phyloP scores from a whole-genome alignment of 2,888 invertebrate species.

The Dioctria linearis region DNA sequence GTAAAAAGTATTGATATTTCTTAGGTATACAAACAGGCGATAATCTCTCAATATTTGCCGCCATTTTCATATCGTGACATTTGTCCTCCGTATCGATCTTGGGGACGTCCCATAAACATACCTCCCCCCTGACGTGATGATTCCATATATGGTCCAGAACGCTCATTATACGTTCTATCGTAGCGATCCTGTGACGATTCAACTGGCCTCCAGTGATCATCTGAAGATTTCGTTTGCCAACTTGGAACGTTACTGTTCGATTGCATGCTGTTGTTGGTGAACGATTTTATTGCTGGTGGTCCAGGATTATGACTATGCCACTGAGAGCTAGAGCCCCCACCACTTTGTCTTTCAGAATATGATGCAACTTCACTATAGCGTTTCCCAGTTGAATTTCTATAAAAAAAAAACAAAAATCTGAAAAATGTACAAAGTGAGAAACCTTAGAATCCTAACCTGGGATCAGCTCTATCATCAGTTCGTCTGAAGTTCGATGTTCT shows the following conservation, averaged over 20 bases:
- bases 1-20: background rate
- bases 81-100: slow-evolving; percentile 68
- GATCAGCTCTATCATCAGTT: slow-evolving; percentile 47
- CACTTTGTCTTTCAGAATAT: slow-evolving; percentile 61
- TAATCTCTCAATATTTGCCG: slow-evolving; percentile 36
- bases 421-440: background rate
- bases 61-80: slow-evolving; percentile 68
- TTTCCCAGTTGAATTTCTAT: slow-evolving; percentile 61
- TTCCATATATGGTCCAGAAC: slow-evolving; percentile 66
- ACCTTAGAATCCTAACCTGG: slow-evolving; percentile 29
- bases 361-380: slow-evolving; percentile 66
- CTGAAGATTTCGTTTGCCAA: slow-evolving; percentile 66
- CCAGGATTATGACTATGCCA: slow-evolving; percentile 57
- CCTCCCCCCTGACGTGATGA: slow-evolving; percentile 61
- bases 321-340: slow-evolving; percentile 60
- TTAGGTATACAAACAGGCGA: background rate
- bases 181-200: slow-evolving; percentile 68
- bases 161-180: slow-evolving; percentile 70
- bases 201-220: slow-evolving; percentile 67
- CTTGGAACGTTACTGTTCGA: slow-evolving; percentile 64
- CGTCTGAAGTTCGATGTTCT: slow-evolving; percentile 56
- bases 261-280: slow-evolving; percentile 67
- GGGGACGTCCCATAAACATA: slow-evolving; percentile 65
- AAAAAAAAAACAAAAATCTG: background rate
- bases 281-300: slow-evolving; percentile 66